Conservation (phyloP, 2,797 vertebrate species). For the Bovichtus diacanthus region DNA sequence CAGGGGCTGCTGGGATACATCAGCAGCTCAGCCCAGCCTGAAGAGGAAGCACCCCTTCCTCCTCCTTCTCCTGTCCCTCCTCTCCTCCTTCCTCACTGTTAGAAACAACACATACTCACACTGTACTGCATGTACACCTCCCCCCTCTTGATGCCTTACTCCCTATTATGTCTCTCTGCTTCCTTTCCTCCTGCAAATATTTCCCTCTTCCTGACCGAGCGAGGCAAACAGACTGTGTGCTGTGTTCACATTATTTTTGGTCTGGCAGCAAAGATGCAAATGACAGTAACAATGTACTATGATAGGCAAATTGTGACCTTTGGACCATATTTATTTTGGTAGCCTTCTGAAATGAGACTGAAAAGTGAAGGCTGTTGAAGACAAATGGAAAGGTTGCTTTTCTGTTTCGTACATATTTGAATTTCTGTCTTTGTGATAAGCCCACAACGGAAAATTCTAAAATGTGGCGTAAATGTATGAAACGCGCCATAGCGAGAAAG, state of each 20-base stretch:
- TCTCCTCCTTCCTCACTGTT: constrained; percentile 69
- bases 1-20: constrained; percentile 75
- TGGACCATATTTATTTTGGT: constrained; percentile 21
- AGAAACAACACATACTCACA: constrained; percentile 65
- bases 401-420: background rate
- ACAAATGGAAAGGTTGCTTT: background rate
- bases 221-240: constrained; percentile 36
- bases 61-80: constrained; percentile 63
- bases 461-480: background rate
- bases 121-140: constrained; percentile 41
- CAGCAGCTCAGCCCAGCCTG: constrained; percentile 73
- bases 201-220: constrained; percentile 35
- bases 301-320: constrained; percentile 79
- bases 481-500: constrained; percentile 41
- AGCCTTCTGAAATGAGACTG: background rate
- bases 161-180: constrained; percentile 57
- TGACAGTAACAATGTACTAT: constrained; percentile 55
- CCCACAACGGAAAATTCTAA: constrained; percentile 3
- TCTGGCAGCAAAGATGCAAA: constrained; percentile 78
- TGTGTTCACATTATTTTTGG: constrained; percentile 71
- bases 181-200: constrained; percentile 28
- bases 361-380: background rate
- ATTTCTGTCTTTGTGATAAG: background rate
- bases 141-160: constrained; percentile 53
- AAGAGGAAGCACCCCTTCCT: constrained; percentile 81